Evolutionary conservation across 2,888 invertebrate genomes (phyloP), one percentile per base, ranked within the genome.

Genomic region (Dioctria rufipes): DNA sequence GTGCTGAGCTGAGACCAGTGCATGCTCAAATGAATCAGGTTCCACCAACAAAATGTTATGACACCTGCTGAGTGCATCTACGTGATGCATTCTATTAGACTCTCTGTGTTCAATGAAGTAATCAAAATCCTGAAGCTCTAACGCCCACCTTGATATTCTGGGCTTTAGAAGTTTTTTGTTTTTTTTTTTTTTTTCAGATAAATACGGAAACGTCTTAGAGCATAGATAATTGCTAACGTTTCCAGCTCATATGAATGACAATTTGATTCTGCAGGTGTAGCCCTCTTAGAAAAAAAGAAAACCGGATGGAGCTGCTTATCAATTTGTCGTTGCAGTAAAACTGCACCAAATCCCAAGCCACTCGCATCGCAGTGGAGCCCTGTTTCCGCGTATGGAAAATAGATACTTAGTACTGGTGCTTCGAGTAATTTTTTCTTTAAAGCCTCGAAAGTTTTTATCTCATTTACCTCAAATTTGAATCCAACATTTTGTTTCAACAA

Each of bases 171-270:
- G 83, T 83, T 58, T 82, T 83, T 71, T 85, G 25, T 80, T 82
- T n/a, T n/a, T n/a, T n/a, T n/a, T 83, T 58, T 82, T 83, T 71
- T 85, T 13, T 80, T 82, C 5, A 80, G 83, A 11, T 86, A 86
- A 25, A 84, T 69, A 5, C 83, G 83, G 80, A 86, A 85, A 65
- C 84, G 58, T 67, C 84, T 78, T 8, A 85, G 60, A 0, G 85
- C 81, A 80, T 85, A 85, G 58, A 86, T 81, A 5, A 85, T 84
- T 2, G 85, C 83, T 42, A 86, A 69, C 0, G 83, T 83, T 83
- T 86, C 85, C 5, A 87, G 79, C 71, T 86, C 86, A 81, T 82
- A 86, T 73, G 84, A 84, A 73, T 85, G 84, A 71, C 83, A 85
- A 66, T 84, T 83, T 9, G 83, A 51, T 66, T 86, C 85, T 2